Base-by-base conservation (phyloP, 2,113 vertebrate genomes). In the Catagonus wagneri region DNA sequence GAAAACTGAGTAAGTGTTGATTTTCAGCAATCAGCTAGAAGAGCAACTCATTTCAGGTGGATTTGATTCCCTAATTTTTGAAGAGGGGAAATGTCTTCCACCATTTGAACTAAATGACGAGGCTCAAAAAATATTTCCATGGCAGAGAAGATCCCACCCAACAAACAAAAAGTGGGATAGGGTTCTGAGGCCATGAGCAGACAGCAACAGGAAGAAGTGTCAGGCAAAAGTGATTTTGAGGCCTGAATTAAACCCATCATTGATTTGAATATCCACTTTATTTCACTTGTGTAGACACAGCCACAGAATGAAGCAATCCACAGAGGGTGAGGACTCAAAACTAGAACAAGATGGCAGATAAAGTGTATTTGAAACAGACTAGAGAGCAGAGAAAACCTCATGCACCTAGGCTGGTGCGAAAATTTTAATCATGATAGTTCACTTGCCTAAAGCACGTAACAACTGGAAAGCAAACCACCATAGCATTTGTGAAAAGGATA, bases 271-370 rank as follows among this genome's bases (percentile, higher is more conserved):
- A 79, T 72, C 74, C 84, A 54, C 60, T 65, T 85, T 63, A 94
- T 90, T 95, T 96, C 93, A 79, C 90, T 61, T 90, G 63, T 74
- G 74, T 9, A 96, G 87, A 88, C 87, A 94, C 3, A 61, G 25
- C 44, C 78, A 92, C 72, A 78, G 54, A 61, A 95, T 56, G 76
- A 96, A 83, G 72, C 65, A 94, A 96, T 72, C 34, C 50, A 19
- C 44, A 89, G 76, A 36, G 90, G 93, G 92, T 74, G 58, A 66
- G 90, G 54, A 44, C 86, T 91, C 69, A 16, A 75, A 96, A 12
- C 32, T 17, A 83, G 83, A 97, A 93, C n/a, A 95, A 78, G 96
- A 94, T 66, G 91, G 74, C 68, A 90, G 83, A 96, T 94, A 87
- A 93, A 97, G 66, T 0, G 2, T 65, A 39, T 84, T 83, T 95